Evolutionary conservation across 2,797 vertebrate species (phyloP), one percentile per base, ranked within the genome.

Genomic region (Onychomys leucogaster): DNA sequence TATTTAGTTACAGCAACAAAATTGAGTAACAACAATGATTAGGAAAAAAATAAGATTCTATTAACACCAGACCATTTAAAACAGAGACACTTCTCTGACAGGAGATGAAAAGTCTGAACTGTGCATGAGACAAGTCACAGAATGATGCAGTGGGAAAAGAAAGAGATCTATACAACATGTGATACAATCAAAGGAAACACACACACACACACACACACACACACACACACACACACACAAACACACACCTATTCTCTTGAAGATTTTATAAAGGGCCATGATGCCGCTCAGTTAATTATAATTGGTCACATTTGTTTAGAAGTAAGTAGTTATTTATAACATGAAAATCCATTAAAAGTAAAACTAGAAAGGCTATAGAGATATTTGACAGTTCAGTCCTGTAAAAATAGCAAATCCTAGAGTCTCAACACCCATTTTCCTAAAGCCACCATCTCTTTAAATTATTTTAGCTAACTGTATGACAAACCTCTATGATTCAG

Each of bases 271-370:
- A 89, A 11, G 37, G 90, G 21, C 71, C 19, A 71, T 83, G 1
- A 21, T 88, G 9, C 17, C 92, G 25, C 2, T 80, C 6, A 93
- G 76, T 88, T 46, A 65, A 63, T 82, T 92, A 61, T 19, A 52
- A 19, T 57, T 90, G 63, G 49, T 82, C 43, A 52, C 25, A 27
- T 84, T 14, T 89, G 0, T 0, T 6, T 14, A 94, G 84, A 23
- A 76, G 52, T 2, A 89, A 88, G 52, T 82, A 90, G 69, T 12
- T 63, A 13, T 52, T 59, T 43, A 80, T 46, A 91, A 73, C 7
- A 84, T 81, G 75, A 95, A 49, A 92, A 82, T 21, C 84, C 5
- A 81, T 43, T 89, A 80, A 85, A 83, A 61, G 78, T 87, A 80
- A 46, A 75, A 11, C 0, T 71, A 43, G n/a, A 69, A 71, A 55